phyloP scores from a whole-genome alignment of 2,113 vertebrate species.

The Oplegnathus fasciatus region DNA sequence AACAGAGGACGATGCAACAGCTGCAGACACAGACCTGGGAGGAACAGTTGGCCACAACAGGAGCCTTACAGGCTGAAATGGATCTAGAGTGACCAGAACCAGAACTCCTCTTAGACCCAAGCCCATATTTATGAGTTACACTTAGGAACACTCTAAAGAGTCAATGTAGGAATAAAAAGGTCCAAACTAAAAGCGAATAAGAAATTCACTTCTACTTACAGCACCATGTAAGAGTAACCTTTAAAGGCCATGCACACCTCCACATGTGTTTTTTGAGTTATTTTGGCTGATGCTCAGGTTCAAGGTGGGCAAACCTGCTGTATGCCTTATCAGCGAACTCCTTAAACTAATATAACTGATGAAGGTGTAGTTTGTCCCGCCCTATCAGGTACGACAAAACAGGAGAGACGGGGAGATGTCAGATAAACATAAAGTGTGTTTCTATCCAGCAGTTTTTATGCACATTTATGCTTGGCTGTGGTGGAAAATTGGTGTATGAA shows the following conservation, averaged over 20 bases:
- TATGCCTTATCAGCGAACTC: not conserved
- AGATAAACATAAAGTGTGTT: not conserved
- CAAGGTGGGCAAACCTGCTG: constrained; percentile 19
- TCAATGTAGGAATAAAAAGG: not conserved
- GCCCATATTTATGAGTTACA: not conserved
- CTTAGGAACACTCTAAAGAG: not conserved
- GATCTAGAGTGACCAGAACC: not conserved
- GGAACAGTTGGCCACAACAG: not conserved
- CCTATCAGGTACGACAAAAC: not conserved
- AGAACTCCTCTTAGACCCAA: not conserved
- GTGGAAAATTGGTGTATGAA: too few species aligned
- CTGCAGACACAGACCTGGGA: not conserved
- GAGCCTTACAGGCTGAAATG: not conserved
- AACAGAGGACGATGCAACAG: not conserved
- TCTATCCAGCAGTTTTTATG: not conserved
- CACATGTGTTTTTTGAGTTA: constrained; percentile 1
- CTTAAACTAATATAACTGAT: not conserved
- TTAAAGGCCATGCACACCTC: constrained; percentile 41
- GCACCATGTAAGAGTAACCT: constrained; percentile 21
- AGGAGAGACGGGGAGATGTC: not conserved
- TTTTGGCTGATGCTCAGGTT: constrained; percentile 17
- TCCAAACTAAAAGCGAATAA: not conserved
- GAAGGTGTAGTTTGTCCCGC: constrained; percentile 8
- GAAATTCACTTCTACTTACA: not conserved
- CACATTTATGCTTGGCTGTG: too few species aligned